A percentile compares a stretch with the other conserved stretches of the same genome.
These are phyloP conservation scores for Pheucticus melanocephalus DNA, from an alignment of 2,113 vertebrate species.

Conservation along the genomic window DNA sequence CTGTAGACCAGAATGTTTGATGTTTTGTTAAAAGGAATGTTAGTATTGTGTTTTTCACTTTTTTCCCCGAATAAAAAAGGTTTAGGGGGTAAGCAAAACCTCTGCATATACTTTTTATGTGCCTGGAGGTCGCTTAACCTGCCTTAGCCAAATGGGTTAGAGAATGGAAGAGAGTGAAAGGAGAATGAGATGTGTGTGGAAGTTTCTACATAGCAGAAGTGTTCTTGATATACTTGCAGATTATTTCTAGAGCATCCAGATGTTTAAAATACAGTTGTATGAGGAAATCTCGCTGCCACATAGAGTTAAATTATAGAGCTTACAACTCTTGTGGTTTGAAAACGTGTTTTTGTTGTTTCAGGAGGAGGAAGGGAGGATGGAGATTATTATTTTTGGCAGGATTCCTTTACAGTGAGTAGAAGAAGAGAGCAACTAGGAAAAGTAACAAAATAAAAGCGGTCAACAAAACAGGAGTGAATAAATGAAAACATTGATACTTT, in stretches of 20 bases:
- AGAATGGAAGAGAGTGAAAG: neutral
- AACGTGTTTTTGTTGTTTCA: neutral
- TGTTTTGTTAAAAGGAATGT: neutral
- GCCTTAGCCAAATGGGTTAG: neutral
- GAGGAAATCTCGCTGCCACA: neutral
- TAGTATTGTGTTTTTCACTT: neutral
- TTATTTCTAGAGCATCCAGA: neutral
- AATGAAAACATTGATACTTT: neutral
- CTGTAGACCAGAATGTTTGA: neutral
- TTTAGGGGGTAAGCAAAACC: neutral
- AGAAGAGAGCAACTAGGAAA: neutral
- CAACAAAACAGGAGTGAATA: neutral
- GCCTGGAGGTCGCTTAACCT: fast-evolving
- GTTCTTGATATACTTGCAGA: neutral
- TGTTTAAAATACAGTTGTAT: neutral
- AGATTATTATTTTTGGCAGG: neutral
- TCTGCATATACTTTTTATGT: neutral
- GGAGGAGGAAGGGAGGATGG: neutral
- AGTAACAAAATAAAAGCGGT: neutral
- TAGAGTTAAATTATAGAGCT: neutral
- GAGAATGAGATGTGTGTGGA: neutral
- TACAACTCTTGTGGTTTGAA: neutral
- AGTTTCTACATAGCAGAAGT: neutral
- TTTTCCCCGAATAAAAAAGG: neutral
- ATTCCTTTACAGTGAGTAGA: neutral